Base-by-base conservation (phyloP, 2,797 vertebrate species). In the Pygocentrus nattereri region DNA sequence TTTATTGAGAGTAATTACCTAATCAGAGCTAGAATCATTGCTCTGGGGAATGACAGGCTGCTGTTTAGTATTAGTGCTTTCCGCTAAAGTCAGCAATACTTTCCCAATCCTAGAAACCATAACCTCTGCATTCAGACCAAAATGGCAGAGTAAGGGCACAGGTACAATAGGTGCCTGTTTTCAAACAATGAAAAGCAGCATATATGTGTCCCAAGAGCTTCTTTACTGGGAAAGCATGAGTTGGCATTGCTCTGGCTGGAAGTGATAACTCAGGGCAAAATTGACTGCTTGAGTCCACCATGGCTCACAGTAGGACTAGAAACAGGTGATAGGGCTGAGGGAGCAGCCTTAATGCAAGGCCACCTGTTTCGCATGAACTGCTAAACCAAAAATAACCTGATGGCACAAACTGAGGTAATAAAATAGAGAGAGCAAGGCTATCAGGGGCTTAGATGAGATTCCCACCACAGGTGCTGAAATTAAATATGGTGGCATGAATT, bases 401-500 rank as follows among this genome's bases (percentile, higher is more conserved):
- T 76, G 67, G 67, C 83, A 79, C 27, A 56, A 58, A 30, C 54
- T 61, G 38, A 78, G n/a, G 25, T 71, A 78, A 80, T 72, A 50
- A 72, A 75, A 44, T 59, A 78, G 41, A 76, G 47, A 79, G 69
- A 62, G 71, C 54, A 76, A 86, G 62, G 16, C n/a, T 59, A 80
- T 76, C n/a, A 44, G 56, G 76, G 54, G 73, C 41, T 19, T 47
- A 79, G 38, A 56, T 41, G 52, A 71, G 65, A 76, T 84, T 85
- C 75, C 73, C 80, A 79, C 25, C 72, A 52, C 82, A 82, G 69
- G 58, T 85, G 82, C 71, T 80, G 56, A 67, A 83, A 84, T 83
- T 71, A 54, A 79, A 78, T 79, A 56, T 75, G 81, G 56, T 71
- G 68, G 50, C 71, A 73, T 64, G 76, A 85, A 85, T 81, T 74